Percentiles rank a stretch among this genome's conserved stretches.
These are phyloP conservation scores for Lacerta bilineata DNA, from an alignment of 2,797 vertebrate species.

Conservation along the genomic window DNA sequence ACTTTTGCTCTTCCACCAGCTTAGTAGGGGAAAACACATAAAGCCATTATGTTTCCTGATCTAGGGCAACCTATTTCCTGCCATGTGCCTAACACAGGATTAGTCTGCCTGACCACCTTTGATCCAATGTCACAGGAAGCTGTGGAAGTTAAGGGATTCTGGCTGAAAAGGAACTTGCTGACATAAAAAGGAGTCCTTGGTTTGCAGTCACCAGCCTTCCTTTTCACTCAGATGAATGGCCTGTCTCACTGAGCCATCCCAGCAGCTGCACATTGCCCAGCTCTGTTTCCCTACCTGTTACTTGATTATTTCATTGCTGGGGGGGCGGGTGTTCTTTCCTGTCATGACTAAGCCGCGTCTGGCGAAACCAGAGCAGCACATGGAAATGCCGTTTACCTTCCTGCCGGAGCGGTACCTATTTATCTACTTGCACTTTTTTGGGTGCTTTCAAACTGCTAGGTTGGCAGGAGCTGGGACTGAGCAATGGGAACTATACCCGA, in stretches of 20 bases:
- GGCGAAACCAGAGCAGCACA: too few relatives aligned
- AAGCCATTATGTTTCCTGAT: constrained; percentile 6
- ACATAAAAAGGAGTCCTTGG: neutral
- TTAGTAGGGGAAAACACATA: neutral
- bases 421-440: too few relatives aligned
- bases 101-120: neutral
- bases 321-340: neutral
- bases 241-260: neutral
- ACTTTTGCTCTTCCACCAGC: neutral
- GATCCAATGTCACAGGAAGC: neutral
- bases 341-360: neutral
- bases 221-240: neutral
- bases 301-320: neutral
- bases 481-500: too few relatives aligned
- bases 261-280: neutral
- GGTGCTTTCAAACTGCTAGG: too few relatives aligned
- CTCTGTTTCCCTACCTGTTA: neutral
- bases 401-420: too few relatives aligned
- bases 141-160: neutral
- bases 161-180: neutral
- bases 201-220: neutral
- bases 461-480: too few relatives aligned
- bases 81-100: neutral
- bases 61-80: neutral
- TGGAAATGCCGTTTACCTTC: too few relatives aligned